Conservation (phyloP, 1,140 invertebrate genomes). For the Sycophila sp. region DNA sequence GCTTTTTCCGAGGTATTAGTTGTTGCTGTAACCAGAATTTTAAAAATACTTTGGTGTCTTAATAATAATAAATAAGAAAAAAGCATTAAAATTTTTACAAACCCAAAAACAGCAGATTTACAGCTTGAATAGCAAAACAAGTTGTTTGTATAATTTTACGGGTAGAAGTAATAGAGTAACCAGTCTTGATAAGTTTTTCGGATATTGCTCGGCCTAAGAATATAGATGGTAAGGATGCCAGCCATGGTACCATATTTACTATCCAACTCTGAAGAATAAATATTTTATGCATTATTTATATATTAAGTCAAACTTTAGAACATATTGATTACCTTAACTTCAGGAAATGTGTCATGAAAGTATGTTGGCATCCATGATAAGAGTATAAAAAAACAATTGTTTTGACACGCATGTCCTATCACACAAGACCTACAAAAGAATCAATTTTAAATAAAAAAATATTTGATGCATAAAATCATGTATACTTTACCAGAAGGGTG, state of each 20-base stretch:
- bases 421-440: conserved; percentile 71
- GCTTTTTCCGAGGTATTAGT: conserved; percentile 64
- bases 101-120: conserved; percentile 73
- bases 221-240: conserved; percentile 74
- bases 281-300: too few species aligned
- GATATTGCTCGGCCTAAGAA: conserved; percentile 75
- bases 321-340: conserved; percentile 65
- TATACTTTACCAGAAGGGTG: conserved; percentile 70
- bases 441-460: neutral
- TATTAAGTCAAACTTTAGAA: neutral
- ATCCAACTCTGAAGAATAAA: conserved; percentile 68
- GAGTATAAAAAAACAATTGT: conserved; percentile 80
- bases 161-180: conserved; percentile 66
- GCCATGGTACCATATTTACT: conserved; percentile 81
- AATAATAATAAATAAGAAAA: too few species aligned
- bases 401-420: conserved; percentile 79
- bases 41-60: neutral
- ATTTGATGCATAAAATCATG: neutral
- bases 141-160: conserved; percentile 71
- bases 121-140: conserved; percentile 71
- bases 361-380: conserved; percentile 82
- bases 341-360: conserved; percentile 79
- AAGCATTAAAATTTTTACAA: conserved; percentile 21
- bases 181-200: conserved; percentile 68
- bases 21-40: conserved; percentile 46